phyloP scores from a whole-genome alignment of 2,797 vertebrate species.

The Furcifer pardalis region DNA sequence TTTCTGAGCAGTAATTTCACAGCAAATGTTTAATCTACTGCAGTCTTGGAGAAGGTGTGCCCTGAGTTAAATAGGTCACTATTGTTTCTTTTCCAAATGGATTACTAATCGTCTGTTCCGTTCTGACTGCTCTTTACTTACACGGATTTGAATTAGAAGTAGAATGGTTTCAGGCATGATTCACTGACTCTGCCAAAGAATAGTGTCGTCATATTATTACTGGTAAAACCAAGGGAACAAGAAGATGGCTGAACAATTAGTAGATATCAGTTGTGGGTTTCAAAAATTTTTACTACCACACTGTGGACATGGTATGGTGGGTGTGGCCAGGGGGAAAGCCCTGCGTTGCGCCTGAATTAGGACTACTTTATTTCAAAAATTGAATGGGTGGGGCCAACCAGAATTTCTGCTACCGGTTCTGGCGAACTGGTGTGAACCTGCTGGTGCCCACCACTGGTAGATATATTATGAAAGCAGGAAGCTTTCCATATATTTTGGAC shows the following conservation, averaged over 20 bases:
- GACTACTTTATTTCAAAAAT: too few relatives aligned
- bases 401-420: too few relatives aligned
- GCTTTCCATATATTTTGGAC: too few relatives aligned
- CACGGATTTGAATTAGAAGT: not conserved
- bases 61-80: not conserved
- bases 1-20: not conserved
- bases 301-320: too few relatives aligned
- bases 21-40: not conserved
- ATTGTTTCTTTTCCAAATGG: not conserved
- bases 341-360: too few relatives aligned
- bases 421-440: too few relatives aligned
- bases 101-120: not conserved
- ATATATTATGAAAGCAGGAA: too few relatives aligned
- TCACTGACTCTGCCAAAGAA: not conserved
- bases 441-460: too few relatives aligned
- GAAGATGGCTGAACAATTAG: not conserved
- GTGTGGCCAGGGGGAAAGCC: too few relatives aligned
- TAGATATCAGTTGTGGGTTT: too few relatives aligned
- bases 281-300: too few relatives aligned
- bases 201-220: not conserved
- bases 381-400: too few relatives aligned
- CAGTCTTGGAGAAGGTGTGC: not conserved
- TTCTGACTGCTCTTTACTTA: not conserved
- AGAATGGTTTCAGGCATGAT: not conserved
- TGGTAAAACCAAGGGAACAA: not conserved